Evolutionary conservation across 1,140 invertebrate species (phyloP).

Genomic region (Muscidifurax raptorellus): DNA sequence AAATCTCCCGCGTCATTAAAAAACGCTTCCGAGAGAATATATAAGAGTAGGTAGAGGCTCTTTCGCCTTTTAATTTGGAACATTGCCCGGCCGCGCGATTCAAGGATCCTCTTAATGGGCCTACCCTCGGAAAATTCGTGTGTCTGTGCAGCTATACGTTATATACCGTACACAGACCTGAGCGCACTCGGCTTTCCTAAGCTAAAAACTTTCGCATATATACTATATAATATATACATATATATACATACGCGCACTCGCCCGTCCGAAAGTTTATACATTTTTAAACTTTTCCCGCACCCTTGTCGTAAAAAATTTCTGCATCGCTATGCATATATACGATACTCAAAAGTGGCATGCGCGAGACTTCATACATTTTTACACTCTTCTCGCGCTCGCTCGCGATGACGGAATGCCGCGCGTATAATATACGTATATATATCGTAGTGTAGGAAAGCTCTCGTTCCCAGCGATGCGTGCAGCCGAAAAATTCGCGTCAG

Average conservation of each 20-base stretch:
- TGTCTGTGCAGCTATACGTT: too few species aligned
- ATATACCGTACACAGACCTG: too few species aligned
- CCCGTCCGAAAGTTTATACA: too few species aligned
- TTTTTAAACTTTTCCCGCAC: too few species aligned
- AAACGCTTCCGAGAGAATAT: not conserved
- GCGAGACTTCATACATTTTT: not conserved
- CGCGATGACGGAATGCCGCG: conserved; percentile 15
- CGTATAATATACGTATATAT: too few species aligned
- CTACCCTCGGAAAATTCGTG: too few species aligned
- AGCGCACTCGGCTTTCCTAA: too few species aligned
- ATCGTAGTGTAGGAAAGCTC: conserved; percentile 36
- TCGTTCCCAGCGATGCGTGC: conserved; percentile 19
- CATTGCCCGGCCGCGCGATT: not conserved
- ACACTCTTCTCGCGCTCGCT: not conserved
- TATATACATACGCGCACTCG: not conserved
- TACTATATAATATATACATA: not conserved
- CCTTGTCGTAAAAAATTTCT: not conserved
- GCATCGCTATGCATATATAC: not conserved
- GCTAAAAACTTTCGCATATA: too few species aligned
- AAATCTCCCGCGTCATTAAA: not conserved
- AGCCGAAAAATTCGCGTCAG: conserved; percentile 34
- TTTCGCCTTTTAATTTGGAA: not conserved
- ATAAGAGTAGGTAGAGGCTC: too few species aligned
- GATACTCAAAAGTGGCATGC: not conserved
- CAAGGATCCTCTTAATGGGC: not conserved